Evolutionary conservation across 1,140 invertebrate genomes (phyloP).

Genomic region (Acromyrmex charruanus): DNA sequence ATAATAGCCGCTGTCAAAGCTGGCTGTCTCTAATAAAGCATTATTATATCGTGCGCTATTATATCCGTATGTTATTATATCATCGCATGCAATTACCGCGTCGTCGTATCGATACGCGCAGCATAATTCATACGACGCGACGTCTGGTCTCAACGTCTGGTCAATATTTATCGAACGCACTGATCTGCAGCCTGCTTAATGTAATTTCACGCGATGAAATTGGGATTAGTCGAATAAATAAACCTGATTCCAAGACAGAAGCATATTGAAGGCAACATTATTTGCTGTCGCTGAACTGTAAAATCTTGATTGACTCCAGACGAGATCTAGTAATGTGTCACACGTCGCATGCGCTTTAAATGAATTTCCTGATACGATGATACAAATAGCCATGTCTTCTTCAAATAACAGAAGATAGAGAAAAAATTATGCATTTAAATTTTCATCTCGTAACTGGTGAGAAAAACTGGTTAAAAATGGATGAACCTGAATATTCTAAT

Average conservation of each 20-base stretch:
- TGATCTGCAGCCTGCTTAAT: constrained; percentile 1
- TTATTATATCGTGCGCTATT: constrained; percentile 17
- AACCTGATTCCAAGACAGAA: not conserved
- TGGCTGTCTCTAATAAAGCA: not conserved
- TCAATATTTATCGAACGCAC: constrained; percentile 29
- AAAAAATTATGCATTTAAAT: not conserved
- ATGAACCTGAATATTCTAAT: too few species aligned
- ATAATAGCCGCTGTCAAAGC: not conserved
- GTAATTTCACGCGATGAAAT: constrained; percentile 5
- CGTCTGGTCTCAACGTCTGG: not conserved
- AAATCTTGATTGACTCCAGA: not conserved
- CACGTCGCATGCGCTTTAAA: not conserved
- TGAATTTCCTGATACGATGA: not conserved
- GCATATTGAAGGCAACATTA: not conserved
- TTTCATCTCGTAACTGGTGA: not conserved
- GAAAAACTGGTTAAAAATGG: too few species aligned
- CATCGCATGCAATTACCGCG: not conserved
- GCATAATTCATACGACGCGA: constrained; percentile 4
- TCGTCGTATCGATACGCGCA: not conserved
- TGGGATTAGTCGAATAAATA: constrained; percentile 22
- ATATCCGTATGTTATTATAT: constrained; percentile 1
- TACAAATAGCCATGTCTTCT: not conserved
- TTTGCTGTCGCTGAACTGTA: not conserved
- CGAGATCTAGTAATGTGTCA: not conserved
- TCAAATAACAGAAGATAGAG: not conserved